These are phyloP conservation scores for Sebastes iracundus DNA, from an alignment of 2,797 vertebrate genomes.

Conservation along the genomic window DNA sequence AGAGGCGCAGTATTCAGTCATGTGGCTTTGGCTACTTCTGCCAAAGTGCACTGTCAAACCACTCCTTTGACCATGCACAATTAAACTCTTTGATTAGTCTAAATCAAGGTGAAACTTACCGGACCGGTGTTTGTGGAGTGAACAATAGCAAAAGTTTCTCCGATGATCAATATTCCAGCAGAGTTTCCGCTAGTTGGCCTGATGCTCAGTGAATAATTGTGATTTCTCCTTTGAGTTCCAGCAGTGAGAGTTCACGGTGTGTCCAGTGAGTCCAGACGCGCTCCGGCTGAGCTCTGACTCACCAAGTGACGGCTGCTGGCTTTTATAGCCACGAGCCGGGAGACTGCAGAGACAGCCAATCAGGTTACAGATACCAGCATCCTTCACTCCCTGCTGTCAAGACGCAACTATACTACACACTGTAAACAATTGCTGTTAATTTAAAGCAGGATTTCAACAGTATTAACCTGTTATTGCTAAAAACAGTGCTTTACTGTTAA, in stretches of 20 bases:
- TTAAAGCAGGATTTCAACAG: no score
- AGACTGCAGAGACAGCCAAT: slow-evolving; percentile 68
- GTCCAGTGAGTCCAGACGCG: not conserved
- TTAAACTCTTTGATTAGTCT: not conserved
- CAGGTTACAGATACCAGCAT: slow-evolving; percentile 25
- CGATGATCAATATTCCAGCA: slow-evolving; percentile 51
- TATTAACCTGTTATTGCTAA: no score
- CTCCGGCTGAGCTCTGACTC: slow-evolving; percentile 27
- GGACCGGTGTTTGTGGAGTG: not conserved
- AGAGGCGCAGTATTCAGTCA: not conserved
- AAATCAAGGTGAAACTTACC: slow-evolving; percentile 22
- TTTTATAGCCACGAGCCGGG: slow-evolving; percentile 60
- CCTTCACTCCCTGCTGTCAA: not conserved
- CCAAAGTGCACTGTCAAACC: not conserved
- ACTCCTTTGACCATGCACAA: not conserved
- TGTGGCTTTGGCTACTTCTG: not conserved
- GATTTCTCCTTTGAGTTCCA: not conserved
- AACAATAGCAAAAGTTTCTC: not conserved
- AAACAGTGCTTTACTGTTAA: no score
- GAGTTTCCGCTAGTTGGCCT: not conserved
- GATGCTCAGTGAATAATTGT: not conserved
- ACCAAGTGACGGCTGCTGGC: rapidly evolving
- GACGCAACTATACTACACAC: not conserved
- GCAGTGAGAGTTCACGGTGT: not conserved
- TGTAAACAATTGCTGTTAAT: no score